Percentiles rank a stretch among this genome's conserved stretches.
Evolutionary conservation across 2,888 invertebrate genomes (phyloP).

Genomic region (Stenotaenia linearis): DNA sequence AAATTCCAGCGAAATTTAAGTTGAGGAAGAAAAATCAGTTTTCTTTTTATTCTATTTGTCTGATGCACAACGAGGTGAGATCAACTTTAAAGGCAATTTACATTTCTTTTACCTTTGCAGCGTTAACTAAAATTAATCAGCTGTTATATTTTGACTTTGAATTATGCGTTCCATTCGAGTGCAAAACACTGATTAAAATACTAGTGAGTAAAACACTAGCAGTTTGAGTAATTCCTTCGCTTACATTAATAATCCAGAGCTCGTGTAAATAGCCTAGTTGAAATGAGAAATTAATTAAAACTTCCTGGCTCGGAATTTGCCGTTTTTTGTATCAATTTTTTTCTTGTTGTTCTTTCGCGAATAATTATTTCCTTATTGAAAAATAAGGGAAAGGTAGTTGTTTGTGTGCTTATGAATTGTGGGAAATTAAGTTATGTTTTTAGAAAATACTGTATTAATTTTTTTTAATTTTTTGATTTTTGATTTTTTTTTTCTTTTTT

Average conservation of each 20-base stretch:
- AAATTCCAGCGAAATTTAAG: too few species aligned
- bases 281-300: background rate
- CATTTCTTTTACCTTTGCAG: background rate
- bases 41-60: too few species aligned
- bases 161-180: background rate
- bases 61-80: too few species aligned
- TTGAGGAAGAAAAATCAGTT: too few species aligned
- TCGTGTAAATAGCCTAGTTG: background rate
- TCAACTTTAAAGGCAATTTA: background rate
- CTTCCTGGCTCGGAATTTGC: background rate
- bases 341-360: too few species aligned
- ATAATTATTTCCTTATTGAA: background rate
- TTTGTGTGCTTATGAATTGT: too few species aligned
- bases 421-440: too few species aligned
- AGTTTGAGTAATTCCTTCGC: background rate
- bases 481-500: slow-evolving; percentile 6
- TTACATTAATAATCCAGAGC: background rate
- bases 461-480: background rate
- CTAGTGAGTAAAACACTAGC: background rate
- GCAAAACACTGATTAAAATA: background rate
- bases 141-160: background rate
- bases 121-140: background rate
- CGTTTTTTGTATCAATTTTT: background rate
- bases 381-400: too few species aligned
- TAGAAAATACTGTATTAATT: too few species aligned